phyloP scores from a whole-genome alignment of 2,113 vertebrate species.

The Myotis yumanensis region DNA sequence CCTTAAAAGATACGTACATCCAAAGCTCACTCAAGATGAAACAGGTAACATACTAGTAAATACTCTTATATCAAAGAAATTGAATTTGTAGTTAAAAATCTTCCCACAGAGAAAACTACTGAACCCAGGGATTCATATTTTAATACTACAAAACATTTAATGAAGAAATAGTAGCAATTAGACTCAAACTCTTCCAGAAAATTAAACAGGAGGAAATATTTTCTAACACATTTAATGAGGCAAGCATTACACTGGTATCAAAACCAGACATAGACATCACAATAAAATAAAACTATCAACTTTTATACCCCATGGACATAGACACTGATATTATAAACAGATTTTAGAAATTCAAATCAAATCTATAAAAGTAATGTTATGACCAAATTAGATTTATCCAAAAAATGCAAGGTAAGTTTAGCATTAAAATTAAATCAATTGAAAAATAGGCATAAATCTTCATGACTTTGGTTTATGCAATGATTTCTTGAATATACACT shows the following conservation, averaged over 20 bases:
- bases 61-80: not conserved
- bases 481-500: not conserved
- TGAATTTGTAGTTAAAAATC: not conserved
- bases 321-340: not conserved
- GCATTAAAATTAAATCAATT: not conserved
- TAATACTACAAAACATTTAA: not conserved
- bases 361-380: not conserved
- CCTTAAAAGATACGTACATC: not conserved
- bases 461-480: not conserved
- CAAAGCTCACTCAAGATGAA: not conserved
- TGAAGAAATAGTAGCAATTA: not conserved
- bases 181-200: not conserved
- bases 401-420: not conserved
- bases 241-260: not conserved
- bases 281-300: not conserved
- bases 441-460: not conserved
- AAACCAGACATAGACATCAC: not conserved
- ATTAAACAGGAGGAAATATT: not conserved
- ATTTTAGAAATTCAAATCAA: not conserved
- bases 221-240: not conserved
- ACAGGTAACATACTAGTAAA: not conserved
- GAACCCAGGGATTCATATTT: not conserved
- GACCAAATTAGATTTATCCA: not conserved
- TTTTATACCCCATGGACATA: not conserved
- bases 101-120: not conserved